These are phyloP conservation scores for Puma concolor DNA, from an alignment of 2,113 vertebrate species.

Conservation along the genomic window DNA sequence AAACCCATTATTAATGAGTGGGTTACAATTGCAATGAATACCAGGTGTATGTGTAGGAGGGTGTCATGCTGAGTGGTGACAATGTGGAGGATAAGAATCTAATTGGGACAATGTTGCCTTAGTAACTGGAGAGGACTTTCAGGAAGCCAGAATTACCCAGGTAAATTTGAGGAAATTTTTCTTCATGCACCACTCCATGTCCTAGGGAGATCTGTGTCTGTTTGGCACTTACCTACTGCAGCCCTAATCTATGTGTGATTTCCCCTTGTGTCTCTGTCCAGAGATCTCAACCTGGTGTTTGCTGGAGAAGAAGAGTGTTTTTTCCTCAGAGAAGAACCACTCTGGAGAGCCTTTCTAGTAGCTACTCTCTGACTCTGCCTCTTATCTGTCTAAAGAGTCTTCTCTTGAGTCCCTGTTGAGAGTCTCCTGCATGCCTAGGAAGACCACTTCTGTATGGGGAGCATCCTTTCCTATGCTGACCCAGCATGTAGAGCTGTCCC, in stretches of 20 bases:
- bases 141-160: slow-evolving; percentile 40
- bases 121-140: slow-evolving; percentile 63
- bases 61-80: neutral
- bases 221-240: neutral
- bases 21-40: slow-evolving; percentile 41
- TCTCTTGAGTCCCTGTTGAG: neutral
- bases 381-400: neutral
- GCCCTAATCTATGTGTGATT: neutral
- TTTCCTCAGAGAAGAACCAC: neutral
- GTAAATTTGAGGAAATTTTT: slow-evolving; percentile 43
- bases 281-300: neutral
- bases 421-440: neutral
- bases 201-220: neutral
- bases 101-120: slow-evolving; percentile 61
- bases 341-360: slow-evolving; percentile 11
- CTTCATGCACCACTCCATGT: neutral
- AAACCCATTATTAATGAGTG: slow-evolving; percentile 56
- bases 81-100: slow-evolving; percentile 17
- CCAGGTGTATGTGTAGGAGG: slow-evolving; percentile 61
- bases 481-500: neutral
- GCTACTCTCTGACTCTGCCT: neutral
- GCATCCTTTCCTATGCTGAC: neutral
- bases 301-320: neutral
- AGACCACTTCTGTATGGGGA: neutral
- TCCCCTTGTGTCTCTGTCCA: neutral